Percentiles rank a stretch among this genome's conserved stretches.
phyloP scores from a whole-genome alignment of 37 sponge, comb jelly and placozoan genomes.

The Beroe ovata region DNA sequence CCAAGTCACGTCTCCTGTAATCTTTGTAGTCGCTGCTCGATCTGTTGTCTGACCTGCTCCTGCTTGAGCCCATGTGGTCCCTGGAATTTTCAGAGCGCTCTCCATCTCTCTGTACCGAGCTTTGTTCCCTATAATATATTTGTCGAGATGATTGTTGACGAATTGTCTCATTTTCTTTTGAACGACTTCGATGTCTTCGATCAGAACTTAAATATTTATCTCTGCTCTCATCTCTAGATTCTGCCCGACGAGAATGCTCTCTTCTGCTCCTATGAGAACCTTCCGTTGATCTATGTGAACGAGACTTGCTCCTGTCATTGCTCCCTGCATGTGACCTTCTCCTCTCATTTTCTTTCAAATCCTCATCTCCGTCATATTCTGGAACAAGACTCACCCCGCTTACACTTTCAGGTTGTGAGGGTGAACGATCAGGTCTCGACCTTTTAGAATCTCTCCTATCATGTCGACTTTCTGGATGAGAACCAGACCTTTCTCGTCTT shows the following conservation, averaged over 20 bases:
- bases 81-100: too few relatives aligned
- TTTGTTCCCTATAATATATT: too few relatives aligned
- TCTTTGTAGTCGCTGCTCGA: too few relatives aligned
- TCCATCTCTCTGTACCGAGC: too few relatives aligned
- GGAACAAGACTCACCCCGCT: neutral
- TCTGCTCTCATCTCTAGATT: neutral
- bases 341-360: neutral
- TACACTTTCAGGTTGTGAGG: neutral
- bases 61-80: too few relatives aligned
- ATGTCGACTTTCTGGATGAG: neutral
- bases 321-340: neutral
- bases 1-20: too few relatives aligned
- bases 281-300: neutral
- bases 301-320: neutral
- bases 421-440: neutral
- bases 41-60: too few relatives aligned
- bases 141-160: too few relatives aligned
- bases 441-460: neutral
- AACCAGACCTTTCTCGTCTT: neutral
- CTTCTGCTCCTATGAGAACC: neutral
- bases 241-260: neutral
- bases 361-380: constrained; percentile 35
- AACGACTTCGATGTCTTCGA: too few relatives aligned
- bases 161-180: too few relatives aligned
- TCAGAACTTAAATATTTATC: neutral